phyloP scores from a whole-genome alignment of 2,888 invertebrate genomes.

The Ceraclea dissimilis region DNA sequence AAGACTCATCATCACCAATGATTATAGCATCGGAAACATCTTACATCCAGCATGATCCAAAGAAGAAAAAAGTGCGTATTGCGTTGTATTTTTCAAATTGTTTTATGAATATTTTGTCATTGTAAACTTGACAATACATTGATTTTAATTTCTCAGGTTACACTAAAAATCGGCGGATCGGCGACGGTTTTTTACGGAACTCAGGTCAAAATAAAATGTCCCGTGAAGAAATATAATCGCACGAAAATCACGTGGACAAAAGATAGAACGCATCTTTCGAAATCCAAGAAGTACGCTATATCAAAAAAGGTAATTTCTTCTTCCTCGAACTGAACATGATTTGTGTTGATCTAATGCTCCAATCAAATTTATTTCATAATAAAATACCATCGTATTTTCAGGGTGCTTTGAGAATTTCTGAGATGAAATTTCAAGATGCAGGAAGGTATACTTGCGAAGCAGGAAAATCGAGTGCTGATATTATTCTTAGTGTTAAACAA shows the following conservation, averaged over 20 bases:
- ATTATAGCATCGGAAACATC: slow-evolving; percentile 74
- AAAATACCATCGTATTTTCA: too few relatives aligned
- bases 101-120: not conserved
- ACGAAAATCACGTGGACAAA: slow-evolving; percentile 86
- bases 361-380: too few relatives aligned
- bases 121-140: not conserved
- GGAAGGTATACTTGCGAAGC: slow-evolving; percentile 84
- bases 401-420: slow-evolving; percentile 80
- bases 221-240: slow-evolving; percentile 75
- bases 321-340: too few relatives aligned
- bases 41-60: slow-evolving; percentile 76
- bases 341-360: too few relatives aligned
- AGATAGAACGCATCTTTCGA: slow-evolving; percentile 68
- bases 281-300: slow-evolving; percentile 77
- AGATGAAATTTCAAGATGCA: slow-evolving; percentile 71
- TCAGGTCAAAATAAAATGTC: slow-evolving; percentile 89
- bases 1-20: slow-evolving; percentile 63
- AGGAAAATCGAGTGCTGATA: slow-evolving; percentile 72
- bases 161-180: slow-evolving; percentile 82
- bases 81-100: too few relatives aligned
- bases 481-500: slow-evolving; percentile 72
- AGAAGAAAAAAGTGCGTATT: slow-evolving; percentile 57
- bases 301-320: slow-evolving; percentile 63
- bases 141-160: slow-evolving; percentile 38
- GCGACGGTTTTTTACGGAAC: slow-evolving; percentile 88